Percentiles rank a stretch among this genome's conserved stretches.
Evolutionary conservation across 2,113 vertebrate genomes (phyloP).

Genomic region (Micromys minutus): DNA sequence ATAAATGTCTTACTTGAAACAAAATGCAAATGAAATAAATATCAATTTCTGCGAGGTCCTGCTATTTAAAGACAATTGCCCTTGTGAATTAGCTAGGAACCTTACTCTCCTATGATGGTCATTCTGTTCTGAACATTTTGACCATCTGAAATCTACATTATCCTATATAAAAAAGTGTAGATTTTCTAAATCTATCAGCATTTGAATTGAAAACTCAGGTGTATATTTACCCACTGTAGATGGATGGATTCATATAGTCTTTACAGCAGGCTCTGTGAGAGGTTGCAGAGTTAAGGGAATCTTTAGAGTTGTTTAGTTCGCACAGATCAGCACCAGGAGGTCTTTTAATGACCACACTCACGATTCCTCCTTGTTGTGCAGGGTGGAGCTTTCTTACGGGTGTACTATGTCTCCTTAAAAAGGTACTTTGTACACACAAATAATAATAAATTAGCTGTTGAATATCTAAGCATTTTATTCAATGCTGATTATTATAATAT

Average conservation of each 20-base stretch:
- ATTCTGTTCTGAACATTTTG: neutral
- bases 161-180: neutral
- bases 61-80: neutral
- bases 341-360: neutral
- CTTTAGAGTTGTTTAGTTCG: neutral
- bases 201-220: neutral
- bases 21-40: neutral
- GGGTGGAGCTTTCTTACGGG: neutral
- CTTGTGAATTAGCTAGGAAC: neutral
- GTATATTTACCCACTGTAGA: rapidly evolving
- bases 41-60: neutral
- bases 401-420: neutral
- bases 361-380: neutral
- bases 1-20: neutral
- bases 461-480: neutral
- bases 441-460: neutral
- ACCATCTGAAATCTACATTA: neutral
- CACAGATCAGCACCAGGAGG: neutral
- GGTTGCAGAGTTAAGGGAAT: neutral
- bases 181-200: neutral
- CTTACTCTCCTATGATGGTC: neutral
- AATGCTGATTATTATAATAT: neutral
- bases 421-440: neutral
- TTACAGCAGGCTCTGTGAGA: neutral
- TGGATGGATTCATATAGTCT: neutral